Percentiles rank a stretch among this genome's conserved stretches.
phyloP scores from a whole-genome alignment of 2,888 invertebrate genomes.

The Bugulina stolonifera region DNA sequence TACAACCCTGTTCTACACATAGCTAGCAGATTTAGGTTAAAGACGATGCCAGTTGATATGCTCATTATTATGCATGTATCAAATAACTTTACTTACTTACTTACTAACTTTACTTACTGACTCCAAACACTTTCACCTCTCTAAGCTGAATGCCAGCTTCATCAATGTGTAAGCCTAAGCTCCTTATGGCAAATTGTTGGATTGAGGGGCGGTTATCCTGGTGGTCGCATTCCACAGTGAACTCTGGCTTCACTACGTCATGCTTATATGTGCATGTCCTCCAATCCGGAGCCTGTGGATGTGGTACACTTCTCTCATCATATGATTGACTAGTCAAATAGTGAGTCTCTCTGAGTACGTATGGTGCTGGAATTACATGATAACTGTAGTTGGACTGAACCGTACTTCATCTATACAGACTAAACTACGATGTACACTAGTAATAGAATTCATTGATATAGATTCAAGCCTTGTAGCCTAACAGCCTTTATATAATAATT shows the following conservation, averaged over 20 bases:
- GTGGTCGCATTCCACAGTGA: not conserved
- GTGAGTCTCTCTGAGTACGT: not conserved
- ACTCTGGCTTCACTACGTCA: not conserved
- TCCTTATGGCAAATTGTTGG: not conserved
- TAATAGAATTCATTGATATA: too few relatives aligned
- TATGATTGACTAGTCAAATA: not conserved
- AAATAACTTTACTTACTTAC: too few relatives aligned
- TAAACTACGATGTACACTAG: too few relatives aligned
- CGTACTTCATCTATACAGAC: too few relatives aligned
- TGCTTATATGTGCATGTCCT: not conserved
- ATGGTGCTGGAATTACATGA: not conserved
- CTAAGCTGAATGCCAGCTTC: not conserved
- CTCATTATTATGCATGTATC: too few relatives aligned
- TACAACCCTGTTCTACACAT: too few relatives aligned
- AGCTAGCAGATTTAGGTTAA: too few relatives aligned
- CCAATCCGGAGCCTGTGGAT: not conserved
- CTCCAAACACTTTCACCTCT: not conserved
- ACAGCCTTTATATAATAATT: too few relatives aligned
- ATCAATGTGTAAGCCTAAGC: not conserved
- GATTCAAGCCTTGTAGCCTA: too few relatives aligned
- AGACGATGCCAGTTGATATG: too few relatives aligned
- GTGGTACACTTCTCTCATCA: not conserved
- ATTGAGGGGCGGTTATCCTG: not conserved
- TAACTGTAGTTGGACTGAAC: too few relatives aligned
- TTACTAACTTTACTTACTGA: not conserved